Evolutionary conservation across 2,113 vertebrate species (phyloP).

Genomic region (Bubo blakistoni): DNA sequence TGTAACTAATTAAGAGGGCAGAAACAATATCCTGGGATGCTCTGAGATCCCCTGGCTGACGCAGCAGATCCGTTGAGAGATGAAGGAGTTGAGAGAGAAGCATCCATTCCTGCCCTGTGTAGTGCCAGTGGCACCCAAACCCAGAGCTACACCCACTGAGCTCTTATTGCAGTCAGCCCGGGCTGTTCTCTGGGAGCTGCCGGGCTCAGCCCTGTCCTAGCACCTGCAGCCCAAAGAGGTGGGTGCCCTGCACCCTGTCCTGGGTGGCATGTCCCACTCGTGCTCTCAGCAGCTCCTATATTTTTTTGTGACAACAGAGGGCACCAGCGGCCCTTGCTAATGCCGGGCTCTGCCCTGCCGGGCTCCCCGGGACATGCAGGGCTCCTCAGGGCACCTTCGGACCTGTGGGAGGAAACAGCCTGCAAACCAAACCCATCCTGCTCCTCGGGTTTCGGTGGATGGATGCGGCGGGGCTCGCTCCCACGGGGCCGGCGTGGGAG

Average conservation of each 20-base stretch:
- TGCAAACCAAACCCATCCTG: not conserved
- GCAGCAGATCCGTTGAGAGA: not conserved
- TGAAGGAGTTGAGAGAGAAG: not conserved
- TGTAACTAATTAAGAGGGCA: not conserved
- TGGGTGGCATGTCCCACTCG: not conserved
- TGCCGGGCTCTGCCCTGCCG: not conserved
- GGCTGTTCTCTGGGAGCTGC: not conserved
- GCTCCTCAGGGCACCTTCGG: not conserved
- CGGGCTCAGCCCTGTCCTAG: not conserved
- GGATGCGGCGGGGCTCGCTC: not conserved
- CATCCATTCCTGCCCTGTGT: rapidly evolving
- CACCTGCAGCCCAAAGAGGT: not conserved
- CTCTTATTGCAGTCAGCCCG: not conserved
- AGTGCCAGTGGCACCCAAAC: not conserved
- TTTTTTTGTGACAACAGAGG: constrained; percentile 62
- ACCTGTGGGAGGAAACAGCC: not conserved
- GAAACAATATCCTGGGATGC: not conserved
- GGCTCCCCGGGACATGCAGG: not conserved
- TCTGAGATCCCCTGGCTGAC: not conserved
- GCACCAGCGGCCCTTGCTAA: constrained; percentile 66
- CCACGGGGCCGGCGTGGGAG: not conserved
- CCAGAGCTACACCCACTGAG: not conserved
- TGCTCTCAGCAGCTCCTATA: not conserved
- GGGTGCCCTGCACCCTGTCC: not conserved
- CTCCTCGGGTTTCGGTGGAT: not conserved